Conservation (phyloP, 1,140 invertebrate species). For the Drosophila jambulina region DNA sequence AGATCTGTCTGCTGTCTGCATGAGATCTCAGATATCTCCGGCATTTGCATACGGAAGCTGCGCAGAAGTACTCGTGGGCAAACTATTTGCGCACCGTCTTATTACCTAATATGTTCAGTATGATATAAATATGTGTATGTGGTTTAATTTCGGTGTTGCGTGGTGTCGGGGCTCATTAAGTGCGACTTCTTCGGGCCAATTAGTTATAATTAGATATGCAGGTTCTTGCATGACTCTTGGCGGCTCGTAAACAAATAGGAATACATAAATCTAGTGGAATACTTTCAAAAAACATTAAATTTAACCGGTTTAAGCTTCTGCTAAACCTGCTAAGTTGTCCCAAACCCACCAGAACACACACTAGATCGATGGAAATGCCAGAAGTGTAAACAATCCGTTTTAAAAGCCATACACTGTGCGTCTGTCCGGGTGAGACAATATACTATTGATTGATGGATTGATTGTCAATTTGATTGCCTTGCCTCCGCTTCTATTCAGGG, state of each 20-base stretch:
- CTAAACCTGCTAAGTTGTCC: slow-evolving; percentile 50
- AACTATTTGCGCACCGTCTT: slow-evolving; percentile 25
- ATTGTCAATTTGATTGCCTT: slow-evolving; percentile 67
- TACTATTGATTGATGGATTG: slow-evolving; percentile 72
- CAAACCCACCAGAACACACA: slow-evolving; percentile 21
- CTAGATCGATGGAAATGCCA: slow-evolving; percentile 17
- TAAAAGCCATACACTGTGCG: slow-evolving; percentile 45
- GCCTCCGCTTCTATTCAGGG: slow-evolving; percentile 51
- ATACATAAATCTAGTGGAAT: slow-evolving; percentile 63
- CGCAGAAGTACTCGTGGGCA: slow-evolving; percentile 13
- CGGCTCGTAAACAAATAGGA: slow-evolving; percentile 54
- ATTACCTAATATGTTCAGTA: slow-evolving; percentile 2
- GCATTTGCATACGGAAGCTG: slow-evolving; percentile 80
- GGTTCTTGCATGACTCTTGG: slow-evolving; percentile 51
- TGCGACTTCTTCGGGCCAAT: slow-evolving; percentile 36
- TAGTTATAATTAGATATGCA: slow-evolving; percentile 52
- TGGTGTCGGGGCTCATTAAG: slow-evolving; percentile 31
- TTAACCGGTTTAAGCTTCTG: slow-evolving; percentile 64
- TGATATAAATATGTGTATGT: slow-evolving; percentile 1
- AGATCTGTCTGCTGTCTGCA: slow-evolving; percentile 22
- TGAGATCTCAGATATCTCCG: slow-evolving; percentile 28
- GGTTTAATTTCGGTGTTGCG: slow-evolving; percentile 37
- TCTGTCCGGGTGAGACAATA: slow-evolving; percentile 54
- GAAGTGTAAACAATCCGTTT: slow-evolving; percentile 70
- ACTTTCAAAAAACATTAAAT: slow-evolving; percentile 76